phyloP scores from a whole-genome alignment of 2,797 vertebrate species.

The Argya squamiceps region DNA sequence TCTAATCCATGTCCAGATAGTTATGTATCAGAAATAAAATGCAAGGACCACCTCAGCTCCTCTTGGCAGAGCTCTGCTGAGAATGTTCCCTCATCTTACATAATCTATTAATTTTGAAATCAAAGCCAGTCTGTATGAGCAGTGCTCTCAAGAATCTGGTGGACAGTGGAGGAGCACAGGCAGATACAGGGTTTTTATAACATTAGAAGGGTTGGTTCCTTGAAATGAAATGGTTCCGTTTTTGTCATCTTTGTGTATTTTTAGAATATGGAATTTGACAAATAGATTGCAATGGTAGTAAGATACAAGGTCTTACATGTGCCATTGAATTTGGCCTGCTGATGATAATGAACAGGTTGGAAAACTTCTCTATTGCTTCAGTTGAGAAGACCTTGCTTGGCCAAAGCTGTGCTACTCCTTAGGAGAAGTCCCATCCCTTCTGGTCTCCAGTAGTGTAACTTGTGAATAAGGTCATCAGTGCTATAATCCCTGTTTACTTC shows the following conservation, averaged over 20 bases:
- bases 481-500: background rate
- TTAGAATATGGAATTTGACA: background rate
- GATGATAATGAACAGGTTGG: background rate
- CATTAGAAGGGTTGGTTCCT: background rate
- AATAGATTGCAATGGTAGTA: background rate
- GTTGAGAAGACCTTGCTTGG: background rate
- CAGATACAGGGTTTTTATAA: background rate
- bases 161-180: background rate
- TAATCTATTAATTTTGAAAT: background rate
- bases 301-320: background rate
- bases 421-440: background rate
- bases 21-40: background rate
- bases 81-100: fast-evolving
- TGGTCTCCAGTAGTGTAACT: background rate
- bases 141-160: background rate
- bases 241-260: background rate
- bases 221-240: background rate
- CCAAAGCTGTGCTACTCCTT: background rate
- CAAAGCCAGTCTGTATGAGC: background rate
- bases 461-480: background rate
- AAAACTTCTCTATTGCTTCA: background rate
- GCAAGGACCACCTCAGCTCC: background rate
- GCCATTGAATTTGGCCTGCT: background rate
- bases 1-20: background rate
- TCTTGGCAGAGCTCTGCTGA: background rate